Percentiles rank a stretch among this genome's conserved stretches.
phyloP scores from a whole-genome alignment of 1,140 invertebrate species.

The Paraescarpia echinospica region DNA sequence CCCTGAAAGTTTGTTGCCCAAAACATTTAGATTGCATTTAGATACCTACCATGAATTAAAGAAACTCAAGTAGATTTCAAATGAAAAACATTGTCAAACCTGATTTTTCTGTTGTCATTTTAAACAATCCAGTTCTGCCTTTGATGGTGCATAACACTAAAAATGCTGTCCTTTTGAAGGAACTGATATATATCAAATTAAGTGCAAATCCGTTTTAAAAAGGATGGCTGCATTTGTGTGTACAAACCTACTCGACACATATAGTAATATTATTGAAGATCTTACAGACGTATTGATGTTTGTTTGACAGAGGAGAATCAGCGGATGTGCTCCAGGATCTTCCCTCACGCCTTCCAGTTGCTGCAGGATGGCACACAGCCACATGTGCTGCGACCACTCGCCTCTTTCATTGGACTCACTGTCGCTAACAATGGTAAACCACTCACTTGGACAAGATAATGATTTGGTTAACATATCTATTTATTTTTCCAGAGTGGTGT shows the following conservation, averaged over 20 bases:
- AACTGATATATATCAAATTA: not conserved
- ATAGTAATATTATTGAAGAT: too few relatives aligned
- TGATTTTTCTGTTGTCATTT: too few relatives aligned
- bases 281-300: not conserved
- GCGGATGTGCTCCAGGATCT: not conserved
- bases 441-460: not conserved
- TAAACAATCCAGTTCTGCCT: not conserved
- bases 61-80: too few relatives aligned
- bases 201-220: not conserved
- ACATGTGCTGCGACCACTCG: not conserved
- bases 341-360: conserved; percentile 1
- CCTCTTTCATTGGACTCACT: not conserved
- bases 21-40: too few relatives aligned
- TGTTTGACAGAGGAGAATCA: conserved; percentile 13
- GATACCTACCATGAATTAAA: too few relatives aligned
- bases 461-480: not conserved
- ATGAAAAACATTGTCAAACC: too few relatives aligned
- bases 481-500: not conserved
- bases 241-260: too few relatives aligned
- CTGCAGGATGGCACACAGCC: not conserved
- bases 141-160: too few relatives aligned
- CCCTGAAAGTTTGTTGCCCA: too few relatives aligned
- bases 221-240: too few relatives aligned
- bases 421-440: conserved; percentile 15
- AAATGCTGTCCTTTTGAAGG: too few relatives aligned